Percentiles rank a stretch among this genome's conserved stretches.
These are phyloP conservation scores for Aegotheles bennettii DNA, from an alignment of 2,113 vertebrate genomes.

Conservation along the genomic window DNA sequence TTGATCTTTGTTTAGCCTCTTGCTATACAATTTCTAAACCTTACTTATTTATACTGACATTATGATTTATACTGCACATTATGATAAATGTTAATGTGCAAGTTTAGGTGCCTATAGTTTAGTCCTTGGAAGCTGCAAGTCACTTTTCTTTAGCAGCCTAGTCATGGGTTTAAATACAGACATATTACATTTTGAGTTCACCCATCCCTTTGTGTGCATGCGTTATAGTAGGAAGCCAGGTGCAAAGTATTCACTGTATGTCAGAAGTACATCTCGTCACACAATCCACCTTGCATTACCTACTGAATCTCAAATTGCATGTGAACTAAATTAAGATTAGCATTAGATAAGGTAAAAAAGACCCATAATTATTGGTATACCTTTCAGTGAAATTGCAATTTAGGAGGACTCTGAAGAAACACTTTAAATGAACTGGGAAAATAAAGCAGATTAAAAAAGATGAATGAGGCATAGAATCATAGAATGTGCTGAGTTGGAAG, in stretches of 20 bases:
- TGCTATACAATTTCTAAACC: not conserved
- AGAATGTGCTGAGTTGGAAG: too few relatives aligned
- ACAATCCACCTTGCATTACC: not conserved
- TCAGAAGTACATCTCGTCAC: not conserved
- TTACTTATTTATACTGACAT: not conserved
- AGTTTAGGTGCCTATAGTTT: not conserved
- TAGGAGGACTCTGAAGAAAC: not conserved
- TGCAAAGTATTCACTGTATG: not conserved
- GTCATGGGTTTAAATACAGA: not conserved
- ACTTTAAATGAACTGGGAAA: not conserved
- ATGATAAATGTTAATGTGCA: not conserved
- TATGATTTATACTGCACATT: not conserved
- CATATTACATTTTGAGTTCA: not conserved
- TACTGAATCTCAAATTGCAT: not conserved
- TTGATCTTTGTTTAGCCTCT: not conserved
- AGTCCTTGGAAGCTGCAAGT: not conserved
- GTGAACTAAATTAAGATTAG: not conserved
- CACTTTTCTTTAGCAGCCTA: not conserved
- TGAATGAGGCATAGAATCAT: rapidly evolving
- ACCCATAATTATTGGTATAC: not conserved
- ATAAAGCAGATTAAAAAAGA: not conserved
- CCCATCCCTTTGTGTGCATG: not conserved
- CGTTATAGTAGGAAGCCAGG: not conserved
- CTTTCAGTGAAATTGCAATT: not conserved
- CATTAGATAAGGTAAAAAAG: not conserved